phyloP scores from a whole-genome alignment of 2,797 vertebrate species.

The Thalassophryne amazonica region DNA sequence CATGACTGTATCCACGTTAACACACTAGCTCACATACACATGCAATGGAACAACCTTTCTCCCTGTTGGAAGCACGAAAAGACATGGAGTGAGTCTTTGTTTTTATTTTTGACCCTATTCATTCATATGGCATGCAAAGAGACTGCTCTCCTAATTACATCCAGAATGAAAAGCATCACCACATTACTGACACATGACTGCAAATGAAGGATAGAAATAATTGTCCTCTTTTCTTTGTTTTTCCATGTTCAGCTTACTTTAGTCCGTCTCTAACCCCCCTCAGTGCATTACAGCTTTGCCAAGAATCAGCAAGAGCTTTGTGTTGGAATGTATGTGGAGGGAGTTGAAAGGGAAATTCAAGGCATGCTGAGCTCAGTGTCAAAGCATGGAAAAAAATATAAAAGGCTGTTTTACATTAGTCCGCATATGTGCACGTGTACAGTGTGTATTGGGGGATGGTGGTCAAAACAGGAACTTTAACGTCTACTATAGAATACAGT shows the following conservation, averaged over 20 bases:
- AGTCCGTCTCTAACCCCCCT: background rate
- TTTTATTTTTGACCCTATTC: conserved; percentile 47
- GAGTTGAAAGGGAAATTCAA: conserved; percentile 15
- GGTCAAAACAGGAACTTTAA: too few relatives aligned
- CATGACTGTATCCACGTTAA: background rate
- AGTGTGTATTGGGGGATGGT: too few relatives aligned
- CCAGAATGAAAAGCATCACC: conserved; percentile 47
- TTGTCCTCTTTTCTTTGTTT: conserved; percentile 49
- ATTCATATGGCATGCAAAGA: conserved; percentile 39
- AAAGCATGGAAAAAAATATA: conserved; percentile 21
- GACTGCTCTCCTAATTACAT: conserved; percentile 53
- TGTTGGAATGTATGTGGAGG: conserved; percentile 38
- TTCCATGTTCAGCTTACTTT: conserved; percentile 29
- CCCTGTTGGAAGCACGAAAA: conserved; percentile 10
- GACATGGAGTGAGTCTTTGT: conserved; percentile 18
- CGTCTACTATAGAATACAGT: too few relatives aligned
- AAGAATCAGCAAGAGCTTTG: conserved; percentile 41
- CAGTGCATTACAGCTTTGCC: conserved; percentile 19
- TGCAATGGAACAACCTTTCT: conserved; percentile 16
- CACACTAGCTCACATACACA: background rate
- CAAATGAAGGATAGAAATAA: conserved; percentile 53
- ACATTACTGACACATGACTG: conserved; percentile 60
- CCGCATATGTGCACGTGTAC: background rate
- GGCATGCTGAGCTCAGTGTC: conserved; percentile 20
- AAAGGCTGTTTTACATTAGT: conserved; percentile 10